Percentiles rank a stretch among this genome's conserved stretches.
phyloP scores from a whole-genome alignment of 2,113 vertebrate genomes.

The Poeciliopsis turrubarensis region DNA sequence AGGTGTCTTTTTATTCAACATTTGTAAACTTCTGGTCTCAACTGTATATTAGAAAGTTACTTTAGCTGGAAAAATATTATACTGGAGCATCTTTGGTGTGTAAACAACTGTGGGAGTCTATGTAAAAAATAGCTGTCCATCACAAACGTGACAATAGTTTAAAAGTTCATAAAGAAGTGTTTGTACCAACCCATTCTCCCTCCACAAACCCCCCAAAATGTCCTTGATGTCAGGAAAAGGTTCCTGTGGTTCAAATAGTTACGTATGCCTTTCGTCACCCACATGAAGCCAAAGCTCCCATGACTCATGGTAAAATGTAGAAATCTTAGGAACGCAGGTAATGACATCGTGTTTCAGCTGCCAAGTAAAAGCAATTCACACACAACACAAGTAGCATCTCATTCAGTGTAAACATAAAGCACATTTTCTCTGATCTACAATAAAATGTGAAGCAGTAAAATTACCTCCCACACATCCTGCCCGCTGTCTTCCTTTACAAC shows the following conservation, averaged over 20 bases:
- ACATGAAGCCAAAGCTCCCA: conserved; percentile 33
- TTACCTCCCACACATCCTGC: conserved; percentile 75
- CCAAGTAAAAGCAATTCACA: not conserved
- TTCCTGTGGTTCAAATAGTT: not conserved
- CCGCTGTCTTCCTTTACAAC: conserved; percentile 64
- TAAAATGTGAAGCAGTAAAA: conserved; percentile 38
- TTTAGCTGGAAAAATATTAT: no score
- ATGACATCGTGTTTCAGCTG: conserved; percentile 22
- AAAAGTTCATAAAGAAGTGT: no score
- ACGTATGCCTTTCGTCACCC: not conserved
- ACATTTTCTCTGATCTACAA: conserved; percentile 41
- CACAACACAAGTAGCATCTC: conserved; percentile 6
- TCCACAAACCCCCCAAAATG: not conserved
- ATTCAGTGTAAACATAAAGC: conserved; percentile 42
- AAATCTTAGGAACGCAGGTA: conserved; percentile 41
- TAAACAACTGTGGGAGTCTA: no score
- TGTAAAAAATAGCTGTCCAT: no score
- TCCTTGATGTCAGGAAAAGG: not conserved
- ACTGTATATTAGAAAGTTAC: no score
- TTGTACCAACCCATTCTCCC: not conserved
- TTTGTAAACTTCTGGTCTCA: no score
- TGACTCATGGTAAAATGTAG: conserved; percentile 41
- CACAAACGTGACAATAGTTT: no score
- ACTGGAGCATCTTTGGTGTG: no score
- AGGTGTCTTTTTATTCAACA: no score